These are phyloP conservation scores for Castor canadensis DNA, from an alignment of 2,113 vertebrate genomes.

Conservation along the genomic window DNA sequence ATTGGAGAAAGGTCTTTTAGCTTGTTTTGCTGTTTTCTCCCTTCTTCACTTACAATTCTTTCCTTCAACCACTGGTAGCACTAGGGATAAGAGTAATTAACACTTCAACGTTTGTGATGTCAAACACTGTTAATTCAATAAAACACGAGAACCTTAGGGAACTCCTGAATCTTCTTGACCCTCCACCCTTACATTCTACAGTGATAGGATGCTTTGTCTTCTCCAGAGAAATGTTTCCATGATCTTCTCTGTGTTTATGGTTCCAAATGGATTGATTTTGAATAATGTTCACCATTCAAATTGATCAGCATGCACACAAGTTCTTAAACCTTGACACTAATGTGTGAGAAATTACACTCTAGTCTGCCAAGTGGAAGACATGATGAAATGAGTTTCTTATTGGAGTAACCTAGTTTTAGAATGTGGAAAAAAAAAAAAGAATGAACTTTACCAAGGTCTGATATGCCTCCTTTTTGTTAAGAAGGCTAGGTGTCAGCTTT, in stretches of 20 bases:
- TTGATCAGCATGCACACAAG: background rate
- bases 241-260: background rate
- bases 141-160: background rate
- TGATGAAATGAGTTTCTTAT: background rate
- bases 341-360: background rate
- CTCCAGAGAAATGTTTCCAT: background rate
- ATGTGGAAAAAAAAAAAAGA: background rate
- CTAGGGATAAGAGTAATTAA: slow-evolving; percentile 78
- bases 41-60: slow-evolving; percentile 96
- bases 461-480: background rate
- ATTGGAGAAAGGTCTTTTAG: slow-evolving; percentile 96
- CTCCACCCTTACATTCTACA: background rate
- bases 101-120: background rate
- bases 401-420: background rate
- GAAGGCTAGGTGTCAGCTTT: background rate
- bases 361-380: background rate
- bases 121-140: background rate
- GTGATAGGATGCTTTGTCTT: background rate
- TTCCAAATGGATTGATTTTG: background rate
- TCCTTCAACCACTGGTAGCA: slow-evolving; percentile 99
- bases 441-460: background rate
- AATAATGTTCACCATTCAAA: background rate
- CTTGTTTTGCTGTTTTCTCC: slow-evolving; percentile 95
- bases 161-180: background rate
- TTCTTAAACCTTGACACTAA: background rate